Conservation (phyloP, 2,888 invertebrate genomes). For the Catocala nupta region DNA sequence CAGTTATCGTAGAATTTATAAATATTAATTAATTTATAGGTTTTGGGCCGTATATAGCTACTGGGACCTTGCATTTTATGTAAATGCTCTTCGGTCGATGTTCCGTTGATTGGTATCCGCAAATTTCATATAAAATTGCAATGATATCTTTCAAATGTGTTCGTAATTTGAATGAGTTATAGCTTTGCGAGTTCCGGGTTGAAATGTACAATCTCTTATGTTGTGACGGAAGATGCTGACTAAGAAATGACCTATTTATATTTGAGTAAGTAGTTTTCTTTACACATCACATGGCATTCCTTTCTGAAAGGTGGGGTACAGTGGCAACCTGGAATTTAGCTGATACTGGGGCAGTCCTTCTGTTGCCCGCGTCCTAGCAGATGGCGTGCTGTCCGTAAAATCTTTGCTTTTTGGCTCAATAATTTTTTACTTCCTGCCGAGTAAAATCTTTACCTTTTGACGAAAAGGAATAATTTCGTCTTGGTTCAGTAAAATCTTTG, state of each 20-base stretch:
- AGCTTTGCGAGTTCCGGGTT: neutral
- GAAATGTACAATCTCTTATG: neutral
- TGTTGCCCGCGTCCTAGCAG: too few relatives aligned
- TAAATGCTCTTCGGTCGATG: conserved; percentile 20
- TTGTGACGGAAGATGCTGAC: neutral
- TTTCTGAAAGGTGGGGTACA: too few relatives aligned
- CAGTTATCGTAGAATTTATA: conserved; percentile 28
- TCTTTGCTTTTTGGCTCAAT: too few relatives aligned
- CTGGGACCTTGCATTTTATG: conserved; percentile 33
- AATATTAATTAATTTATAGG: conserved; percentile 40
- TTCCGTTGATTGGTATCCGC: neutral
- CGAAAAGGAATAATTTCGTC: too few relatives aligned
- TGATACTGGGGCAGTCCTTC: too few relatives aligned
- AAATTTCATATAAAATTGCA: conserved; percentile 9
- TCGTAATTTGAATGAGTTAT: conserved; percentile 3
- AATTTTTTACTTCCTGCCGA: too few relatives aligned
- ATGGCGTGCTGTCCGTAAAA: too few relatives aligned
- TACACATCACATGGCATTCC: too few relatives aligned
- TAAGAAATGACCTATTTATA: conserved; percentile 3
- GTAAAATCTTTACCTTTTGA: too few relatives aligned
- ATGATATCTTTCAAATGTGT: neutral
- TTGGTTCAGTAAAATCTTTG: too few relatives aligned
- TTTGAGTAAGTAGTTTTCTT: neutral
- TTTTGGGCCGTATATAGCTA: conserved; percentile 24
- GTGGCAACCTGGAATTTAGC: too few relatives aligned